A percentile compares a stretch with the other conserved stretches of the same genome.
These are phyloP conservation scores for Brachionus angularis DNA, from an alignment of 1,140 invertebrate genomes.

Conservation along the genomic window DNA sequence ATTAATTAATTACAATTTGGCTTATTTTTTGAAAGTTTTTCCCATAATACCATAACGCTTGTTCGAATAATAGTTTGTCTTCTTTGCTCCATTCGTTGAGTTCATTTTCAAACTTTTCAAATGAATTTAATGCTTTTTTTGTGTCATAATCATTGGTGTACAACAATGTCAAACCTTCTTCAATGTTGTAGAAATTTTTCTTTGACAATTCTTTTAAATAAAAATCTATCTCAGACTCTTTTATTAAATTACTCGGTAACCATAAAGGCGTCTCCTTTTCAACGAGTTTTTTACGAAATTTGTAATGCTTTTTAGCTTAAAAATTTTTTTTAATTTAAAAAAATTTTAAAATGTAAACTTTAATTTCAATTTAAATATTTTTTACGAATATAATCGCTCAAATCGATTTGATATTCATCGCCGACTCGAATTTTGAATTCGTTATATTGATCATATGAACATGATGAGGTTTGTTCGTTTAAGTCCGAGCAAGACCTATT, in stretches of 20 bases:
- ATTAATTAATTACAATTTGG: slow-evolving; percentile 22
- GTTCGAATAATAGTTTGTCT: slow-evolving; percentile 43
- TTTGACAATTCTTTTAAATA: slow-evolving; percentile 27
- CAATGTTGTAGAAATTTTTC: neutral
- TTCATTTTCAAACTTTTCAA: neutral
- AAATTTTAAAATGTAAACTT: neutral
- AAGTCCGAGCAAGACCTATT: neutral
- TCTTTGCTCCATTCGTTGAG: slow-evolving; percentile 37
- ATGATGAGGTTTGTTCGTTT: neutral
- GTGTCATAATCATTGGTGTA: neutral
- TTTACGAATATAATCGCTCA: slow-evolving; percentile 15
- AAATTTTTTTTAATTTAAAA: slow-evolving; percentile 8
- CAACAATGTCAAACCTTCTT: neutral
- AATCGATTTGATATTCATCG: slow-evolving; percentile 16
- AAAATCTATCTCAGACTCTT: neutral
- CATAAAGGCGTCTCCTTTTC: slow-evolving; percentile 14
- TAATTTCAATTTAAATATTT: neutral
- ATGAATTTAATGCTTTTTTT: neutral
- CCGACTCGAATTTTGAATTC: slow-evolving; percentile 25
- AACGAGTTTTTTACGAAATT: slow-evolving; percentile 13
- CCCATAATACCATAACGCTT: slow-evolving; percentile 40
- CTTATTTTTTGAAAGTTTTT: slow-evolving; percentile 45
- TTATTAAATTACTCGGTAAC: neutral
- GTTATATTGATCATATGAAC: slow-evolving; percentile 21
- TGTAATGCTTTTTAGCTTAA: neutral